phyloP scores from a whole-genome alignment of 2,113 vertebrate genomes.

The Takifugu bimaculatus region DNA sequence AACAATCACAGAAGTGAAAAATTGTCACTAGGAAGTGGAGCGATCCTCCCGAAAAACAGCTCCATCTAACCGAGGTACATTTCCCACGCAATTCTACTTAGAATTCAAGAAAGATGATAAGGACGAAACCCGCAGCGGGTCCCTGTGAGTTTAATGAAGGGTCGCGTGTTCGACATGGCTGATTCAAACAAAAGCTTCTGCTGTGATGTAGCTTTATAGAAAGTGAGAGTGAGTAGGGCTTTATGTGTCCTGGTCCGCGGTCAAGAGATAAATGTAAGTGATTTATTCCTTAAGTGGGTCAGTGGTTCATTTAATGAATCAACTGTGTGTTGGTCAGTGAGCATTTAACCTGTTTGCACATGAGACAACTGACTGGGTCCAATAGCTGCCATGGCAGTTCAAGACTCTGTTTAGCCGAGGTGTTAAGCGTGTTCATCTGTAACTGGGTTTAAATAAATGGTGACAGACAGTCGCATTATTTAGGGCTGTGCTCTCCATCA shows the following conservation, averaged over 20 bases:
- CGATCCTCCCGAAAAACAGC: no score
- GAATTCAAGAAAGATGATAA: no score
- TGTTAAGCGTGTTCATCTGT: conserved; percentile 18
- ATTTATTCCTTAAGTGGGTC: conserved; percentile 25
- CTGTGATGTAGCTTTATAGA: conserved; percentile 4
- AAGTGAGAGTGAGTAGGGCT: not conserved
- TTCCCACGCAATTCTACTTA: no score
- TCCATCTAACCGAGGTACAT: no score
- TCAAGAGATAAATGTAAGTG: conserved; percentile 8
- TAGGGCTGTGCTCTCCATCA: not conserved
- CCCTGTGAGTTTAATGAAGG: no score
- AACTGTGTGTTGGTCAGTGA: conserved; percentile 13
- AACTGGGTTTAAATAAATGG: conserved; percentile 3
- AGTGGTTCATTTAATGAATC: conserved; percentile 21
- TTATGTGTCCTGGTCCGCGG: not conserved
- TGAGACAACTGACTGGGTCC: conserved; percentile 20
- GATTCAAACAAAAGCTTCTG: conserved; percentile 15
- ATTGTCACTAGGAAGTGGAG: conserved; percentile 3
- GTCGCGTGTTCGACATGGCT: not conserved
- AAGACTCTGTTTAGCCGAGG: conserved; percentile 18
- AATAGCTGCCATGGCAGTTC: conserved; percentile 9
- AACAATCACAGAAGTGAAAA: not conserved
- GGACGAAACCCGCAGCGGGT: no score
- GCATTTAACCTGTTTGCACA: conserved; percentile 24
- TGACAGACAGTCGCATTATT: conserved; percentile 14